Evolutionary conservation across 2,113 vertebrate genomes (phyloP).

Genomic region (Hippocampus guttulatus): DNA sequence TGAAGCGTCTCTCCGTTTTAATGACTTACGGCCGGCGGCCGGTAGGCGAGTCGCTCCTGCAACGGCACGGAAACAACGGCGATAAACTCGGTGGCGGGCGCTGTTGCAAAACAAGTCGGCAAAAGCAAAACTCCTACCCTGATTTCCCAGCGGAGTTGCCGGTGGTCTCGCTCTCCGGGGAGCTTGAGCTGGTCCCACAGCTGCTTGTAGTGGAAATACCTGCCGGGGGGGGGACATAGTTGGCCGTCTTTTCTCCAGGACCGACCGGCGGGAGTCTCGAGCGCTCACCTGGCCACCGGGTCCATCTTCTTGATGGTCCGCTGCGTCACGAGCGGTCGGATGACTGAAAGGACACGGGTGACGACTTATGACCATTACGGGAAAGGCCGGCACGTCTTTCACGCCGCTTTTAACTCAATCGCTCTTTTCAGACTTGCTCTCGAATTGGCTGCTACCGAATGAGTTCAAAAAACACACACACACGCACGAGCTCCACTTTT

Average conservation of each 20-base stretch:
- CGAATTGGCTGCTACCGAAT: too few relatives aligned
- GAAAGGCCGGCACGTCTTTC: too few relatives aligned
- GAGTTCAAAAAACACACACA: too few relatives aligned
- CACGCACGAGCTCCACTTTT: too few relatives aligned
- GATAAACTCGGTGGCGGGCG: not conserved
- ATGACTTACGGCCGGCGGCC: slow-evolving; percentile 66
- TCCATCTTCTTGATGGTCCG: slow-evolving; percentile 70
- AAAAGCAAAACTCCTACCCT: slow-evolving; percentile 50
- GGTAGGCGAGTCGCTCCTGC: slow-evolving; percentile 70
- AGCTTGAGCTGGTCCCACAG: slow-evolving; percentile 71
- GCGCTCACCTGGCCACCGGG: slow-evolving; percentile 72
- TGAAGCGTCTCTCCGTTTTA: not conserved
- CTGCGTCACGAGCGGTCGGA: slow-evolving; percentile 66
- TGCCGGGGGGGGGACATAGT: slow-evolving; percentile 25
- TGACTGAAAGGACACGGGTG: slow-evolving; percentile 59
- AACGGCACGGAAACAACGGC: not conserved
- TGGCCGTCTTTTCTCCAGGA: not conserved
- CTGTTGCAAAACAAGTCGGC: too few relatives aligned
- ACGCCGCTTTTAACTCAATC: too few relatives aligned
- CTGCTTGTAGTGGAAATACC: slow-evolving; percentile 77
- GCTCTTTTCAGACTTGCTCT: too few relatives aligned
- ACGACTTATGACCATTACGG: too few relatives aligned
- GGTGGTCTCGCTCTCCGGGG: slow-evolving; percentile 70
- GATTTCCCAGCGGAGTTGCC: slow-evolving; percentile 65
- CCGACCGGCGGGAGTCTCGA: too few relatives aligned